A percentile compares a stretch with the other conserved stretches of the same genome.
Evolutionary conservation across 2,888 invertebrate species (phyloP).

Genomic region (Bombyx huttoni): DNA sequence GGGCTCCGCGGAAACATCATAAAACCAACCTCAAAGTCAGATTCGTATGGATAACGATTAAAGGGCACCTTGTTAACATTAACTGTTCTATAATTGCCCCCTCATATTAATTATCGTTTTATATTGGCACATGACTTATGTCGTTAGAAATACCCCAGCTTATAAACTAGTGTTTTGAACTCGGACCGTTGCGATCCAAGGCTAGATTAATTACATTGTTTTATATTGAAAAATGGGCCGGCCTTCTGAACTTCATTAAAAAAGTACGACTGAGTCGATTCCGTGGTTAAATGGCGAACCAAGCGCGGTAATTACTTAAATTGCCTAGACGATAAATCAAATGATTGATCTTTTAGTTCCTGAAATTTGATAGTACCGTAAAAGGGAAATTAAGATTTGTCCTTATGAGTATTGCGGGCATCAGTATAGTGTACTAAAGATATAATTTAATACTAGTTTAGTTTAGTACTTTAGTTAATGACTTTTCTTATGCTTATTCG

Average conservation of each 20-base stretch:
- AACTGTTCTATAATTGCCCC: constrained; percentile 56
- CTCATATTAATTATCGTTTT: constrained; percentile 42
- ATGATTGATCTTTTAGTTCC: no score
- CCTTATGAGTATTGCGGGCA: no score
- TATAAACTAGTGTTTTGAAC: constrained; percentile 2
- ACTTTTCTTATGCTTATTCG: no score
- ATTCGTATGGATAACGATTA: constrained; percentile 58
- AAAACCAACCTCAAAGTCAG: constrained; percentile 50
- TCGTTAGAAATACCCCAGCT: constrained; percentile 3
- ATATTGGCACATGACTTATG: constrained; percentile 20
- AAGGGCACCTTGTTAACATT: constrained; percentile 64
- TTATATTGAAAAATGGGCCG: background rate
- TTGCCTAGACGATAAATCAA: background rate
- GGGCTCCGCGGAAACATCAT: constrained; percentile 58
- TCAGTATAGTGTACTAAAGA: no score
- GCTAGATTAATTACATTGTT: background rate
- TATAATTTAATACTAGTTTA: no score
- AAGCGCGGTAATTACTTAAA: background rate
- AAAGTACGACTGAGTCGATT: background rate
- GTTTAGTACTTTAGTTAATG: no score
- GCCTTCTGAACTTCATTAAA: background rate
- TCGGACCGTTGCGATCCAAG: background rate
- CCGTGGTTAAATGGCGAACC: background rate
- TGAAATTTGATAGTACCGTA: no score
- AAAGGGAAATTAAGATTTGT: no score